These are phyloP conservation scores for Gymnocephalus cernua DNA, from an alignment of 2,113 vertebrate species.

Conservation along the genomic window DNA sequence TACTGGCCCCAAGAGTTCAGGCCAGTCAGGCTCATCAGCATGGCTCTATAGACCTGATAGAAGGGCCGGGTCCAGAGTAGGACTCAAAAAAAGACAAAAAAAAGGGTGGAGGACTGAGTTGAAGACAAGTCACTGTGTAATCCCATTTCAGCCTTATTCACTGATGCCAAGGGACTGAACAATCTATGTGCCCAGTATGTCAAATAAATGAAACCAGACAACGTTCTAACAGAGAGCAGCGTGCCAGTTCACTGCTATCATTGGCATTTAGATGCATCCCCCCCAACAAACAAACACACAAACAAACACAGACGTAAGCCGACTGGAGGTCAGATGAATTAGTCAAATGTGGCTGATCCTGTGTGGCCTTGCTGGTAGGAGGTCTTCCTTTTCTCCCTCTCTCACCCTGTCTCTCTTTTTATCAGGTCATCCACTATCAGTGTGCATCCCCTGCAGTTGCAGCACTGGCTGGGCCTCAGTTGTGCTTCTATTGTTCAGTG, in stretches of 20 bases:
- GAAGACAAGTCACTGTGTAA: constrained; percentile 71
- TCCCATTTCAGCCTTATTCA: constrained; percentile 67
- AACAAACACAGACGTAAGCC: constrained; percentile 39
- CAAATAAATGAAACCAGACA: constrained; percentile 36
- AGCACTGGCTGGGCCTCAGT: constrained; percentile 14
- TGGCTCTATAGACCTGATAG: constrained; percentile 63
- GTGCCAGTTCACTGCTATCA: constrained; percentile 38
- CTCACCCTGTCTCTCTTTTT: constrained; percentile 44
- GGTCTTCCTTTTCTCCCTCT: constrained; percentile 55
- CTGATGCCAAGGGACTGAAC: constrained; percentile 44
- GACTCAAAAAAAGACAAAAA: constrained; percentile 50
- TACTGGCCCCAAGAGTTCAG: constrained; percentile 70
- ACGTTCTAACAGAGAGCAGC: constrained; percentile 15
- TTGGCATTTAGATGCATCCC: constrained; percentile 18
- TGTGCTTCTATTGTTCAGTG: constrained; percentile 68
- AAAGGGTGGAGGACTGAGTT: constrained; percentile 46
- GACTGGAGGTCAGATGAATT: constrained; percentile 55
- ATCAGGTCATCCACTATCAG: constrained; percentile 72
- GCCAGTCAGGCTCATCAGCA: constrained; percentile 75
- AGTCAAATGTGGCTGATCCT: constrained; percentile 48
- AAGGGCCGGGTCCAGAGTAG: constrained; percentile 58
- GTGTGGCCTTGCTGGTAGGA: constrained; percentile 75
- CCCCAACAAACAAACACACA: constrained; percentile 28
- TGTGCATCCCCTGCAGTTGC: constrained; percentile 31
- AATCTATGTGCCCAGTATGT: constrained; percentile 49